Conservation (phyloP, 1,140 invertebrate genomes). For the Hestina assimilis region DNA sequence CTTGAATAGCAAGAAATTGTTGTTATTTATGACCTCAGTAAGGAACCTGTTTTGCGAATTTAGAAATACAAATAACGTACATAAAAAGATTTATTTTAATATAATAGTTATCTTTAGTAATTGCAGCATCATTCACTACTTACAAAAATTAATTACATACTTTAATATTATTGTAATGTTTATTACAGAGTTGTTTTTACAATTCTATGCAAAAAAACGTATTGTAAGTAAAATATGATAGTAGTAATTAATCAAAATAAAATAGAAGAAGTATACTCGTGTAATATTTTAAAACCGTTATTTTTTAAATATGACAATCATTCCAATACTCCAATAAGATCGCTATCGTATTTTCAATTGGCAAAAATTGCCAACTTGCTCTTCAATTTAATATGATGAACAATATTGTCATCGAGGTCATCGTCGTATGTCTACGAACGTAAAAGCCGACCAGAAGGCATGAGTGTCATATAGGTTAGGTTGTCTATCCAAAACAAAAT, state of each 20-base stretch:
- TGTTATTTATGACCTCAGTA: neutral
- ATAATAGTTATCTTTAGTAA: too few relatives aligned
- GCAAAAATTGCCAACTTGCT: constrained; percentile 13
- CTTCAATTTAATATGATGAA: constrained; percentile 17
- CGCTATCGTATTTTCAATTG: constrained; percentile 1
- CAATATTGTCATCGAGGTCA: constrained; percentile 48
- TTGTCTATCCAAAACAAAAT: constrained; percentile 54
- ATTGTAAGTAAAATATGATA: too few relatives aligned
- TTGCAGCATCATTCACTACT: too few relatives aligned
- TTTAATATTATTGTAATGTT: too few relatives aligned
- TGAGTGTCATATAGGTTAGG: constrained; percentile 46
- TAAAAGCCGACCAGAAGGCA: constrained; percentile 35
- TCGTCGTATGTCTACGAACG: constrained; percentile 25
- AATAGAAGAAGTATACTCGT: too few relatives aligned
- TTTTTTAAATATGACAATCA: neutral
- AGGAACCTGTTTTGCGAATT: neutral
- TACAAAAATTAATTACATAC: too few relatives aligned
- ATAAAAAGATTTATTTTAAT: too few relatives aligned
- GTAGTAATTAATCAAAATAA: too few relatives aligned
- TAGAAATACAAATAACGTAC: too few relatives aligned
- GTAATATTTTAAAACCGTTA: too few relatives aligned
- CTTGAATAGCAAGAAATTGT: neutral
- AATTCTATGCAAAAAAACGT: too few relatives aligned
- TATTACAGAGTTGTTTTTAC: too few relatives aligned
- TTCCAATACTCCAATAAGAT: neutral